Percentiles rank a stretch among this genome's conserved stretches.
These are phyloP conservation scores for Phylloscopus trochilus DNA, from an alignment of 2,113 vertebrate species.

Conservation along the genomic window DNA sequence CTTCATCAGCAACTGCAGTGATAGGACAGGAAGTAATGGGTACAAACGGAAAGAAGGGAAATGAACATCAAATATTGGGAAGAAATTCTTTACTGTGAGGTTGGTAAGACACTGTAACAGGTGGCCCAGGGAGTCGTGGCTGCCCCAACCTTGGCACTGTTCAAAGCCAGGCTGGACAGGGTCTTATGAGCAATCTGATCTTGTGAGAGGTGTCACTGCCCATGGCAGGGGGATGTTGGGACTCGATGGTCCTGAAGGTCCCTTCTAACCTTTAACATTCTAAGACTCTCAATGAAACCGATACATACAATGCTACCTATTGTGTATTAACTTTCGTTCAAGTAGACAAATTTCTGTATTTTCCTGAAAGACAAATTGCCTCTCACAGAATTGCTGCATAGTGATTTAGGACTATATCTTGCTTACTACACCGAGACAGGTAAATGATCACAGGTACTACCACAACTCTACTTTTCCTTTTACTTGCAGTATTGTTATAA, in stretches of 20 bases:
- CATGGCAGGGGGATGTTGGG: not conserved
- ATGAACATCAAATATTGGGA: not conserved
- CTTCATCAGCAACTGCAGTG: too few species aligned
- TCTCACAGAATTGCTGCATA: not conserved
- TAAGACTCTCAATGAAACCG: not conserved
- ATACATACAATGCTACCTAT: not conserved
- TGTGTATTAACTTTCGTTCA: not conserved
- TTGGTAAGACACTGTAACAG: not conserved
- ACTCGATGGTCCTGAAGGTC: not conserved
- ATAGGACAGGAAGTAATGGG: not conserved
- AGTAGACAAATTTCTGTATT: not conserved
- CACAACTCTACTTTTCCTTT: constrained; percentile 8
- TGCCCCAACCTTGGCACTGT: too few species aligned
- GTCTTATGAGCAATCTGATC: not conserved
- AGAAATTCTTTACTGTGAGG: not conserved
- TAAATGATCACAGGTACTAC: not conserved
- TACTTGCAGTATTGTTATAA: constrained; percentile 21
- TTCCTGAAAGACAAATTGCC: not conserved
- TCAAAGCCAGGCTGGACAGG: not conserved
- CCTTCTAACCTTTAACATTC: not conserved
- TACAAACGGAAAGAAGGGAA: not conserved
- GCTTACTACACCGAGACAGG: not conserved
- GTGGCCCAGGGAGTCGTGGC: not conserved
- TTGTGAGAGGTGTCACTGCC: not conserved
- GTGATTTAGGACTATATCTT: not conserved